Evolutionary conservation across 92 coral and sea anemone genomes (phyloP).

Genomic region (Porites divaricata): DNA sequence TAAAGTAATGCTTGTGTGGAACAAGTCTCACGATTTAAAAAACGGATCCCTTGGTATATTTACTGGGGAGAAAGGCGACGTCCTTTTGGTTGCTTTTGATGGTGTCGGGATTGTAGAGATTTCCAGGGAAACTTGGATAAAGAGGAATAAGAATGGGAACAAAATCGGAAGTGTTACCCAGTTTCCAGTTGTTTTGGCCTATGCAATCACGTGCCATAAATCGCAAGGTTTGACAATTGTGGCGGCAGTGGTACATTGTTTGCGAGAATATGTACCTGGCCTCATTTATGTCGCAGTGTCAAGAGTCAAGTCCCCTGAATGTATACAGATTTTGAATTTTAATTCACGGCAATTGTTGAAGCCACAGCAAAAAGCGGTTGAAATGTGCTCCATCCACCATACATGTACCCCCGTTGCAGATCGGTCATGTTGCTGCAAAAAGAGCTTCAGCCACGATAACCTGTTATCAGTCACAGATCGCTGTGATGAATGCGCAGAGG

Average conservation of each 20-base stretch:
- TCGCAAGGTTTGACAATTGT: slow-evolving; percentile 42
- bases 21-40: slow-evolving; percentile 18
- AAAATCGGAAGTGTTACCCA: slow-evolving; percentile 25
- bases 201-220: slow-evolving; percentile 47
- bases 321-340: neutral
- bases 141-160: slow-evolving; percentile 25
- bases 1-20: slow-evolving; percentile 39
- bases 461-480: slow-evolving; percentile 14
- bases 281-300: neutral
- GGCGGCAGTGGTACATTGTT: slow-evolving; percentile 48
- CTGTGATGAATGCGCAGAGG: neutral
- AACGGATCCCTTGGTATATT: slow-evolving; percentile 45
- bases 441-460: slow-evolving; percentile 10
- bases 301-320: neutral
- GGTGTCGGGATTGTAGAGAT: slow-evolving; percentile 15
- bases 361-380: slow-evolving; percentile 23
- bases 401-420: neutral
- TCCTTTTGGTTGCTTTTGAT: slow-evolving; percentile 16
- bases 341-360: neutral
- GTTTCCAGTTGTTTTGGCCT: slow-evolving; percentile 34
- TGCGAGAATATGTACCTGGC: slow-evolving; percentile 26
- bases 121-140: slow-evolving; percentile 27
- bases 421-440: slow-evolving; percentile 17
- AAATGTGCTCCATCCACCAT: neutral
- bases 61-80: slow-evolving; percentile 9